Percentiles rank a stretch among this genome's conserved stretches.
phyloP scores from a whole-genome alignment of 2,888 invertebrate genomes.

The Eurytoma adleriae region DNA sequence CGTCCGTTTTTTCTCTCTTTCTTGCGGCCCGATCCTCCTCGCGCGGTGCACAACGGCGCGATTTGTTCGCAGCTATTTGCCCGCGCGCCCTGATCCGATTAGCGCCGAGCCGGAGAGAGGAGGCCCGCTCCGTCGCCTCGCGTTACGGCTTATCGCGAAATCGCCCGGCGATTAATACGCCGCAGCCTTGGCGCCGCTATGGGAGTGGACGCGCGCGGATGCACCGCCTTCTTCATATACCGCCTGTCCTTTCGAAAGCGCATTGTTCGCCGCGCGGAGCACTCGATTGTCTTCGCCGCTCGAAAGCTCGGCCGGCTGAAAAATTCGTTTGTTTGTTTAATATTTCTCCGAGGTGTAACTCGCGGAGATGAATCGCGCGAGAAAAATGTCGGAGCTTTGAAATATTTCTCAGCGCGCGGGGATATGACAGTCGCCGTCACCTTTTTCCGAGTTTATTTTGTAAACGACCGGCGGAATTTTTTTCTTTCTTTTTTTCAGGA shows the following conservation, averaged over 20 bases:
- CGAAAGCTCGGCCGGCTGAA: neutral
- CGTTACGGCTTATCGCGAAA: neutral
- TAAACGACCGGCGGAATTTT: neutral
- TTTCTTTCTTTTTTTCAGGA: neutral
- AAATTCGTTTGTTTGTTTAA: neutral
- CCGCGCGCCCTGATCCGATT: constrained; percentile 11
- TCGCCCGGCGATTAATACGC: neutral
- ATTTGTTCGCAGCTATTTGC: constrained; percentile 35
- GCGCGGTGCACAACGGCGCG: constrained; percentile 4
- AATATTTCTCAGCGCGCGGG: neutral
- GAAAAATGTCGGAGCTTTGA: neutral
- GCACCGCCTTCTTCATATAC: neutral
- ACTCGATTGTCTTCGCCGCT: neutral
- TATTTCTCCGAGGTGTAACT: neutral
- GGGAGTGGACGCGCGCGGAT: neutral
- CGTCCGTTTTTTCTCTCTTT: neutral
- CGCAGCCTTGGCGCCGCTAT: no score
- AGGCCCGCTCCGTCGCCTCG: no score
- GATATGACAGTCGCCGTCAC: constrained; percentile 2
- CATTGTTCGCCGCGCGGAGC: neutral
- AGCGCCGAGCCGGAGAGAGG: neutral
- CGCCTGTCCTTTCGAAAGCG: neutral
- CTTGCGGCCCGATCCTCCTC: constrained; percentile 11
- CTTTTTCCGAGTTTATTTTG: constrained; percentile 20
- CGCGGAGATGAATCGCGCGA: neutral